phyloP scores from a whole-genome alignment of 1,140 invertebrate genomes.

The Achatina immaculata region DNA sequence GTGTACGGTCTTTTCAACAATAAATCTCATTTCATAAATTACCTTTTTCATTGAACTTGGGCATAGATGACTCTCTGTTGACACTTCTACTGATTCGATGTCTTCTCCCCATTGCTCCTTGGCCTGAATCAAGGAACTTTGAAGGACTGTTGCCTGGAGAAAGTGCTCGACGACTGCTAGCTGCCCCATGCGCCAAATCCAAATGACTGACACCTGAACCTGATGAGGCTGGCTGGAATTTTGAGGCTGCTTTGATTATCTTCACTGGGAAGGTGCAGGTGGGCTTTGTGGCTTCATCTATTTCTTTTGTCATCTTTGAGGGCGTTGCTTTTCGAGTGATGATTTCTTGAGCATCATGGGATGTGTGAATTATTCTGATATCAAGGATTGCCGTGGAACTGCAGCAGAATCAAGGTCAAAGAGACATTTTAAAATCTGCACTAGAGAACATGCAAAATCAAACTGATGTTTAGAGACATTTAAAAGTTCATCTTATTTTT shows the following conservation, averaged over 20 bases:
- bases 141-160: slow-evolving; percentile 31
- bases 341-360: slow-evolving; percentile 72
- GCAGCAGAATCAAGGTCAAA: slow-evolving; percentile 55
- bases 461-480: too few relatives aligned
- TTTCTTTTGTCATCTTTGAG: slow-evolving; percentile 58
- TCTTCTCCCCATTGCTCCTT: neutral
- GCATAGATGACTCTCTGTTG: slow-evolving; percentile 2
- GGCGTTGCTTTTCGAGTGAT: slow-evolving; percentile 53
- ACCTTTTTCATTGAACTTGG: neutral
- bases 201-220: neutral
- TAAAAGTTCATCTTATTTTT: too few relatives aligned
- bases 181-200: neutral
- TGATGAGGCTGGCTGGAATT: neutral
- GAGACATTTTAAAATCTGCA: neutral
- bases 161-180: slow-evolving; percentile 2
- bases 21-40: neutral
- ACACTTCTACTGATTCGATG: slow-evolving; percentile 21
- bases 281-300: slow-evolving; percentile 45
- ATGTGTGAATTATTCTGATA: slow-evolving; percentile 76
- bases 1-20: too few relatives aligned
- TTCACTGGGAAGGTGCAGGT: slow-evolving; percentile 54
- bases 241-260: slow-evolving; percentile 43
- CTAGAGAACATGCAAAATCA: neutral
- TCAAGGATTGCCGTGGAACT: slow-evolving; percentile 77
- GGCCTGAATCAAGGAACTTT: neutral